Evolutionary conservation across 2,113 vertebrate species (phyloP), one percentile per base, ranked within the genome.

Genomic region (Podiceps cristatus): DNA sequence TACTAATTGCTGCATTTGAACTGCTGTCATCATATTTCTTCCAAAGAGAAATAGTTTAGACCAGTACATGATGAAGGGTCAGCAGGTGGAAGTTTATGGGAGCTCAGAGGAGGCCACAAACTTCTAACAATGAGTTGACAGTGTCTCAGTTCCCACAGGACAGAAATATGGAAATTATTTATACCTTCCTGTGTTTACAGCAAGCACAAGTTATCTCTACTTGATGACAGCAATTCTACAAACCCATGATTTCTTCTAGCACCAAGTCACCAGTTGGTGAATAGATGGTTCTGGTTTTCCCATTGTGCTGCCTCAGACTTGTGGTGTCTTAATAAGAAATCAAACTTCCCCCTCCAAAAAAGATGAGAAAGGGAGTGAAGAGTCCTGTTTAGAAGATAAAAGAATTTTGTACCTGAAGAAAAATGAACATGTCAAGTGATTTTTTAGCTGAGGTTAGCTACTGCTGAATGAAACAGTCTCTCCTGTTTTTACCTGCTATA

Each of bases 221-320:
- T 67, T 59, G 24, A 13, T 7, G 2, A 88, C 6, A 71, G 2
- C 6, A 59, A 13, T 75, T 88, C 52, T 79, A 47, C 9, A 53
- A 67, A 78, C 7, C 2, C 2, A 1, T 0, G 0, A 7, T 60
- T 80, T 93, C 56, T 74, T 47, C n/a, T 3, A 53, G 6, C 16
- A 60, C 10, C 7, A 58, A 35, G 3, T 6, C 27, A 89, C 17
- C 0, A 1, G 3, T 66, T 87, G 1, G 3, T 56, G 11, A 83
- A 29, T 14, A 72, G 62, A 44, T 59, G 3, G 2, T 53, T 90
- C 50, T 88, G 9, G 2, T 72, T 88, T 95, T 71, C 49, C 35
- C 8, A 9, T 16, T 63, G 29, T 49, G n/a, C n/a, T 67, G 5
- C 15, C 22, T 53, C 47, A 35, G 20, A 37, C 13, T n/a, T 64